phyloP scores from a whole-genome alignment of 2,797 vertebrate species.

The Aythya fuligula region DNA sequence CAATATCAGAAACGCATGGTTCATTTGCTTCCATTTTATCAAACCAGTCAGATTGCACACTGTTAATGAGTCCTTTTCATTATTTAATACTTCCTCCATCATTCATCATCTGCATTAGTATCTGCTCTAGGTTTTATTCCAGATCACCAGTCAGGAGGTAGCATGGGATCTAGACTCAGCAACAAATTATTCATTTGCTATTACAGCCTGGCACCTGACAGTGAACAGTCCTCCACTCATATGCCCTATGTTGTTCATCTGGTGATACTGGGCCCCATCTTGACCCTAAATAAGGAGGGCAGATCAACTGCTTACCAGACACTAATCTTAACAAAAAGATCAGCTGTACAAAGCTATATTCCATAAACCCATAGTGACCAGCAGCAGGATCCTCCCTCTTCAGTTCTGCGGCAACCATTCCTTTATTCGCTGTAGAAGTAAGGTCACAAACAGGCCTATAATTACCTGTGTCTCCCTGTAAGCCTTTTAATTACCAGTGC shows the following conservation, averaged over 20 bases:
- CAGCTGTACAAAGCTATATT: background rate
- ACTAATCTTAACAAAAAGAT: background rate
- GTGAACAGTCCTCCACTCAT: background rate
- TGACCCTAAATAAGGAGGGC: background rate
- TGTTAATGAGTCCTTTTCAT: background rate
- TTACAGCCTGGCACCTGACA: background rate
- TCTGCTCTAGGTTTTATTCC: background rate
- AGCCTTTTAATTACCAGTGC: conserved; percentile 37
- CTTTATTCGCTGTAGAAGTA: background rate
- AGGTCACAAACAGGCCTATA: background rate
- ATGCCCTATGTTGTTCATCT: background rate
- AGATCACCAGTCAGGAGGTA: background rate
- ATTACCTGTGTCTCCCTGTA: background rate
- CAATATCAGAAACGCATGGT: background rate
- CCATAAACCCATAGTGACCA: background rate
- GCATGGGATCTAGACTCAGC: background rate
- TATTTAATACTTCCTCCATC: background rate
- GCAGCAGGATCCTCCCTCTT: background rate
- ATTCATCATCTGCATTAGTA: fast-evolving
- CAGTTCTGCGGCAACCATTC: background rate
- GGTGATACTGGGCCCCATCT: background rate
- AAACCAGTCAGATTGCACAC: background rate
- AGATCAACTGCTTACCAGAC: background rate
- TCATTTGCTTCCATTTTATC: background rate
- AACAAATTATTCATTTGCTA: background rate